Conservation (phyloP, 2,797 vertebrate species). For the Alcedo atthis region DNA sequence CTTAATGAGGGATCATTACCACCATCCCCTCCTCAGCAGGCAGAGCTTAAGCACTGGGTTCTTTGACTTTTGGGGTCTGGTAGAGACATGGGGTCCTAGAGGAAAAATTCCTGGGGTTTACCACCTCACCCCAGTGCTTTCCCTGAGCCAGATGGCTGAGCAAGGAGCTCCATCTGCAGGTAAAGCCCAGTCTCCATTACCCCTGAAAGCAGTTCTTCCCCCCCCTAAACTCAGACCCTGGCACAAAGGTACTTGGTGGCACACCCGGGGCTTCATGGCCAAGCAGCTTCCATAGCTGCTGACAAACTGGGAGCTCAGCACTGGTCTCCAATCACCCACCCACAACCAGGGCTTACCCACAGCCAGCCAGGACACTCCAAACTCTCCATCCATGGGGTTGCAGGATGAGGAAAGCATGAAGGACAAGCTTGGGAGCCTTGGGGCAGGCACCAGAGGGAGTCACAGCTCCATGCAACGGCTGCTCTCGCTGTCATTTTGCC, state of each 20-base stretch:
- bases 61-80: not conserved
- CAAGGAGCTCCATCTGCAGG: conserved; percentile 47
- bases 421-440: rapidly evolving
- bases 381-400: not conserved
- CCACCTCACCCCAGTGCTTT: not conserved
- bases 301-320: not conserved
- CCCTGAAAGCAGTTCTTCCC: not conserved
- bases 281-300: not conserved
- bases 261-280: rapidly evolving
- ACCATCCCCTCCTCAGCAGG: not conserved
- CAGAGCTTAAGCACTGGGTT: rapidly evolving
- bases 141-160: rapidly evolving
- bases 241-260: not conserved
- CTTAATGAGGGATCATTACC: not conserved
- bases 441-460: conserved; percentile 44
- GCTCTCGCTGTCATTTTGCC: rapidly evolving
- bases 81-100: not conserved
- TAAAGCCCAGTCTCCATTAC: not conserved
- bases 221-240: not conserved
- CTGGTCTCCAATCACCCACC: not conserved
- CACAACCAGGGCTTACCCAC: rapidly evolving
- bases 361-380: not conserved
- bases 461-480: rapidly evolving
- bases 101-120: not conserved
- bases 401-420: not conserved